Base-by-base conservation (phyloP, 2,797 vertebrate species). In the Podarcis siculus region DNA sequence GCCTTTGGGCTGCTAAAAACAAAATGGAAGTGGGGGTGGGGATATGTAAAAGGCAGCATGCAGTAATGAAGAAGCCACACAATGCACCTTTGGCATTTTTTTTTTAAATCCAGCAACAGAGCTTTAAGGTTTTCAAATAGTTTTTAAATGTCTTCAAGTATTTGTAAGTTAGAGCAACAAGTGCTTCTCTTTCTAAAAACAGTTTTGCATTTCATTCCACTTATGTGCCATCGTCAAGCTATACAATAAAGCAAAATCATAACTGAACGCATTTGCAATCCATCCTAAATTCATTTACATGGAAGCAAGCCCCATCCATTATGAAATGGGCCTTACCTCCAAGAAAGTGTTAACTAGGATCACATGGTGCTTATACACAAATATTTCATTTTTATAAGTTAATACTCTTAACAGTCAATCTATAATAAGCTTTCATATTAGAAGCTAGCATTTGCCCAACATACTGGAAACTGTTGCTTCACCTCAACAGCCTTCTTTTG, bases 111-210 rank as follows among this genome's bases (percentile, higher is more conserved):
- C 66, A 89, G n/a, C 58, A 55, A 79, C 37, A 66, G 30, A 69
- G 32, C 3, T 58, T 76, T 87, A 80, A 58, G 76, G 12, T 84
- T 90, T 89, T 90, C 84, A 90, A 90, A 90, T 90, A 92, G 87
- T 85, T 55, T 73, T 91, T 83, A 90, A 94, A 94, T 72, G 67
- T 86, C 83, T 94, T 93, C 82, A 91, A 93, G 82, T 91, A 79
- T 92, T 87, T 78, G 23, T 87, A 86, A 87, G 35, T 73, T 49
- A 79, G 66, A 88, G 79, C 86, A 89, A 58, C 79, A 86, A 76
- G 55, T 89, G 27, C 61, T 55, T 67, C 80, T 67, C n/a, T 49
- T 73, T 89, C 75, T 85, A 80, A 23, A 64, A 30, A 55, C 25
- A 80, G 61, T 85, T 88, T 82, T 23, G 78, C 78, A 76, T 37